Evolutionary conservation across 2,113 vertebrate species (phyloP).

Genomic region (Halichoerus grypus): DNA sequence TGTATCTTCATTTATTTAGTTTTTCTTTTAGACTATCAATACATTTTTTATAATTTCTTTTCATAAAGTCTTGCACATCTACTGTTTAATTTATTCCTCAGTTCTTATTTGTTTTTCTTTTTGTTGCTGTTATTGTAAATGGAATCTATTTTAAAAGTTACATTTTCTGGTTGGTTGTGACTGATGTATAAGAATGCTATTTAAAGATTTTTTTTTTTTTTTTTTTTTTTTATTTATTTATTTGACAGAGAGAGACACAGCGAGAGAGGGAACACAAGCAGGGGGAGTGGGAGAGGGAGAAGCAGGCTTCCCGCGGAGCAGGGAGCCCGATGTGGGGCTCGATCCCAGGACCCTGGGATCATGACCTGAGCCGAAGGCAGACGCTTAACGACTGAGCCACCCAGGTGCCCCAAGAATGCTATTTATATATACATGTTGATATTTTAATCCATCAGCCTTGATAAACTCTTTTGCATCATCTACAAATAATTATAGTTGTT

Average conservation of each 20-base stretch:
- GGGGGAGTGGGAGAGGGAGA: too few relatives aligned
- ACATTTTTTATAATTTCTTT: neutral
- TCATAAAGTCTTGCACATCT: neutral
- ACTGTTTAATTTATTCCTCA: neutral
- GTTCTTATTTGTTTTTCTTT: neutral
- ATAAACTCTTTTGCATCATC: neutral
- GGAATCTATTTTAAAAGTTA: neutral
- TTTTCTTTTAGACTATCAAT: neutral
- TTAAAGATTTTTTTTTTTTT: too few relatives aligned
- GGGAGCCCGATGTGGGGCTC: too few relatives aligned
- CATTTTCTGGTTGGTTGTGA: neutral
- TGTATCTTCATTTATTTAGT: conserved; percentile 2
- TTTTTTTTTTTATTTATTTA: too few relatives aligned
- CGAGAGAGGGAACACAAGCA: too few relatives aligned
- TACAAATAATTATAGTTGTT: neutral
- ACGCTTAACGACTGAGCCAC: too few relatives aligned
- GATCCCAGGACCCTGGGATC: too few relatives aligned
- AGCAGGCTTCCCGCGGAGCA: too few relatives aligned
- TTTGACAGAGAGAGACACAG: too few relatives aligned
- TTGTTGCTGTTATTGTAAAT: neutral
- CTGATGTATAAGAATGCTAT: neutral
- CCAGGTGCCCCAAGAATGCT: too few relatives aligned
- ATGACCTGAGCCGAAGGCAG: too few relatives aligned
- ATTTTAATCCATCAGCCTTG: neutral
- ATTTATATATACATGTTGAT: neutral